Conservation (phyloP, 2,888 invertebrate genomes). For the Andrena dorsata region DNA sequence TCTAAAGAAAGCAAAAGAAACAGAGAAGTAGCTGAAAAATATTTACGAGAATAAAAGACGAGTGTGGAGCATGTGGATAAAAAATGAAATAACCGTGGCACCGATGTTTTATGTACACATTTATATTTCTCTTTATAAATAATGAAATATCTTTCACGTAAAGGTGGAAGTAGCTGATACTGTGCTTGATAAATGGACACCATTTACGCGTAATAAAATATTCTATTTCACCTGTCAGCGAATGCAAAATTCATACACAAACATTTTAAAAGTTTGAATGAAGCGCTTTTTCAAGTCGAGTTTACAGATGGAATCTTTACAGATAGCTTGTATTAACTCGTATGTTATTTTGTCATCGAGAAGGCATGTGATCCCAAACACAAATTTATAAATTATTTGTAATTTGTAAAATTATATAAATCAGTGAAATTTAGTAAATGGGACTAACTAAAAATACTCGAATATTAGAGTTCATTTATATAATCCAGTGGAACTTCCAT, state of each 20-base stretch:
- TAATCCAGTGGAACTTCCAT: too few relatives aligned
- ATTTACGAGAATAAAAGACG: neutral
- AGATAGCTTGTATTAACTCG: neutral
- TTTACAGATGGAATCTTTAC: neutral
- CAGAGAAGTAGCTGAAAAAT: neutral
- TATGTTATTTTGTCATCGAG: too few relatives aligned
- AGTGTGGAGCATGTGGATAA: neutral
- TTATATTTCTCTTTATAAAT: neutral
- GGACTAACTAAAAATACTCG: too few relatives aligned
- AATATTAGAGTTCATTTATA: too few relatives aligned
- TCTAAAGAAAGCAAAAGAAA: neutral
- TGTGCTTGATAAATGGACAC: neutral
- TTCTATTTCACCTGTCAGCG: neutral
- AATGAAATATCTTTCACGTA: constrained; percentile 7
- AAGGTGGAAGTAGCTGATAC: neutral
- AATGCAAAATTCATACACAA: neutral
- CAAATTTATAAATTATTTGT: too few relatives aligned
- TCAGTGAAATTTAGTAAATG: too few relatives aligned
- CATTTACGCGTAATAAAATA: constrained; percentile 14
- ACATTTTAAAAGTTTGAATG: neutral
- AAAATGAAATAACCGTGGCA: neutral
- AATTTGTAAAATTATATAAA: too few relatives aligned
- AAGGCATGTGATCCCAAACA: too few relatives aligned
- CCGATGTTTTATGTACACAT: neutral
- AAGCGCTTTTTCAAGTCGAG: neutral